Evolutionary conservation across 2,888 invertebrate species (phyloP), one percentile per base, ranked within the genome.

Genomic region (Furcula furcula): DNA sequence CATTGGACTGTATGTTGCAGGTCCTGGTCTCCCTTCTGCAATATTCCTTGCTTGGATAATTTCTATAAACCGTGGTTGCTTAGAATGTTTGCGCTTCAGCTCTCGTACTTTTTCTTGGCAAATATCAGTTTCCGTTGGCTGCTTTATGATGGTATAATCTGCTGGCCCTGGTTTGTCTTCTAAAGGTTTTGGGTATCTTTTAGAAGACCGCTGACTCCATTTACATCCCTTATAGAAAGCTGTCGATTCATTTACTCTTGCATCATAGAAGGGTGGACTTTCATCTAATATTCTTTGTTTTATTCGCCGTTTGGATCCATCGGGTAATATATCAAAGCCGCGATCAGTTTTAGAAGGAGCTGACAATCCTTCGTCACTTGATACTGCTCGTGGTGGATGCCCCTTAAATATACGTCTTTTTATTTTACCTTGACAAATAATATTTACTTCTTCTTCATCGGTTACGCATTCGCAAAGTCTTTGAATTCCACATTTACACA

Each of bases 211-310:
- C 13, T 59, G 50, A 59, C 85, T 83, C 87, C 86, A 85, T 70
- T 85, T 86, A 23, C 85, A 86, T 3, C 86, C 86, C 3, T 47
- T 71, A 44, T 85, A 87, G 60, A 70, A 84, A 18, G 65, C 53
- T 11, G 77, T 75, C 2, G 60, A 62, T 32, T 78, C 78, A 5
- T 55, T 49, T n/a, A 79, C 64, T 31, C 43, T 57, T 1, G 65
- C 34, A 36, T 85, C 53, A 54, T 83, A 84, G 51, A 84, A 79
- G 7, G 74, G 74, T 10, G 77, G 78, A 22, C 62, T 51, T 29
- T 59, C 41, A 20, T 62, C 46, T 25, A 30, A 36, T 15, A 39
- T 29, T 36, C 46, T 31, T 0, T 51, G 34, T 14, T 47, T 40
- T 12, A 60, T 27, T 35, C 65, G 62, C 36, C 53, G 52, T 38